A percentile compares a stretch with the other conserved stretches of the same genome.
phyloP scores from a whole-genome alignment of 2,888 invertebrate species.

The Isotomurus palustris region DNA sequence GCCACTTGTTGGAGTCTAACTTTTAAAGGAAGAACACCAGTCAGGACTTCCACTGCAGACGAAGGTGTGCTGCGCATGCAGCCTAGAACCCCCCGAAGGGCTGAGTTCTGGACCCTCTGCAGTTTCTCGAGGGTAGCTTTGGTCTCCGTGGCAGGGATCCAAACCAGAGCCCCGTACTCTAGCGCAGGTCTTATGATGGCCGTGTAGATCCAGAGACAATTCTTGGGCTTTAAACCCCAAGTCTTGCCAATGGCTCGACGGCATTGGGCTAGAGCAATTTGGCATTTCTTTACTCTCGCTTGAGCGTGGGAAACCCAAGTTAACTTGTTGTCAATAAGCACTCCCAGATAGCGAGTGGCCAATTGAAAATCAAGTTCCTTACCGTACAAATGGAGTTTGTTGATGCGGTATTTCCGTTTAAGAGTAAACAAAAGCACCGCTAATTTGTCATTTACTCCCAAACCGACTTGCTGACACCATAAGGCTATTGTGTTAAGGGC shows the following conservation, averaged over 20 bases:
- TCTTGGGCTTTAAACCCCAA: slow-evolving; percentile 26
- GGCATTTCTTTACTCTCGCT: background rate
- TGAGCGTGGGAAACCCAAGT: slow-evolving; percentile 17
- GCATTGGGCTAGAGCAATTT: slow-evolving; percentile 14
- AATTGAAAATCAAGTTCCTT: background rate
- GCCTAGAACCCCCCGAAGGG: slow-evolving; percentile 6
- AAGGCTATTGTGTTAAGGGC: background rate
- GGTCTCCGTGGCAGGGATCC: slow-evolving; percentile 9
- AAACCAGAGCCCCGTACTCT: slow-evolving; percentile 14
- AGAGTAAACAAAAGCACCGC: slow-evolving; percentile 6
- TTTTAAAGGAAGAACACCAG: slow-evolving; percentile 9
- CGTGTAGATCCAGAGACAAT: slow-evolving; percentile 28
- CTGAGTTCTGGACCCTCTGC: slow-evolving; percentile 16
- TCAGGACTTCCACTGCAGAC: slow-evolving; percentile 9
- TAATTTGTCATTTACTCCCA: slow-evolving; percentile 6
- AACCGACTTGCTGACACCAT: slow-evolving; percentile 7
- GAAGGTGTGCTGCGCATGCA: slow-evolving; percentile 9
- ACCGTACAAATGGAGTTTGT: background rate
- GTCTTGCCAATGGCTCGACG: slow-evolving; percentile 10
- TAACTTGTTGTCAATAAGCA: slow-evolving; percentile 20
- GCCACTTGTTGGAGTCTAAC: background rate
- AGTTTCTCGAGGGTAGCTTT: background rate
- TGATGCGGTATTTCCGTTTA: background rate
- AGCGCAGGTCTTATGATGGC: slow-evolving; percentile 21
- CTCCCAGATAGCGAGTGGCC: slow-evolving; percentile 24